These are phyloP conservation scores for Xenopus borealis DNA, from an alignment of 2,113 vertebrate species.

Conservation along the genomic window DNA sequence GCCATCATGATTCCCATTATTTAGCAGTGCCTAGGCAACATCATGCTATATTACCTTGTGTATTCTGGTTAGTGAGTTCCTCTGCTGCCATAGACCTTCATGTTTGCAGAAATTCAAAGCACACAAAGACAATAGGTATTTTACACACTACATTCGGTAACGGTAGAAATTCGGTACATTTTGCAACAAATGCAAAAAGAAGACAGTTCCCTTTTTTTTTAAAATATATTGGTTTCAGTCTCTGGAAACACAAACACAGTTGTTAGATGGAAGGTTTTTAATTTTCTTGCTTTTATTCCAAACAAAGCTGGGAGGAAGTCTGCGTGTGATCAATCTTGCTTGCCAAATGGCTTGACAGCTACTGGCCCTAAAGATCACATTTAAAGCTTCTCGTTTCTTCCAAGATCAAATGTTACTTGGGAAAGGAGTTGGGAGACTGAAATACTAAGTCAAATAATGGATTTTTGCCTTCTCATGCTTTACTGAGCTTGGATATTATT, in stretches of 20 bases:
- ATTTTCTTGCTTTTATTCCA: slow-evolving; percentile 97
- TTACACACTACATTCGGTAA: no score
- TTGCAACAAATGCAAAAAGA: no score
- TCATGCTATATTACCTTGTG: no score
- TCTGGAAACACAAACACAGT: slow-evolving; percentile 67
- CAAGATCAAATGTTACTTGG: slow-evolving; percentile 84
- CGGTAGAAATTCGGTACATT: no score
- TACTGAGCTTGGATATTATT: slow-evolving; percentile 49
- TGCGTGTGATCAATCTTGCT: slow-evolving; percentile 95
- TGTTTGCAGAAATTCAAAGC: neutral
- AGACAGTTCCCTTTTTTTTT: no score
- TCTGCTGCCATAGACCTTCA: neutral
- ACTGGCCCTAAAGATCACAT: slow-evolving; percentile 96
- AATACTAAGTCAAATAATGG: slow-evolving; percentile 73
- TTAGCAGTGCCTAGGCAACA: no score
- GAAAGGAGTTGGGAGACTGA: slow-evolving; percentile 74
- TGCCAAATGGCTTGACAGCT: slow-evolving; percentile 98
- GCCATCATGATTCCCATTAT: no score
- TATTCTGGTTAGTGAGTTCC: no score
- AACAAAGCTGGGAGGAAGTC: slow-evolving; percentile 95
- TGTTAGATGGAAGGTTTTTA: slow-evolving; percentile 70
- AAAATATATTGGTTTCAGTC: slow-evolving; percentile 1
- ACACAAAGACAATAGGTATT: neutral
- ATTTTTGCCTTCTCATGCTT: slow-evolving; percentile 57
- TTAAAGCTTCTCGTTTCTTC: slow-evolving; percentile 90